A percentile compares a stretch with the other conserved stretches of the same genome.
Evolutionary conservation across 1,140 invertebrate genomes (phyloP).

Genomic region (Portunus trituberculatus): DNA sequence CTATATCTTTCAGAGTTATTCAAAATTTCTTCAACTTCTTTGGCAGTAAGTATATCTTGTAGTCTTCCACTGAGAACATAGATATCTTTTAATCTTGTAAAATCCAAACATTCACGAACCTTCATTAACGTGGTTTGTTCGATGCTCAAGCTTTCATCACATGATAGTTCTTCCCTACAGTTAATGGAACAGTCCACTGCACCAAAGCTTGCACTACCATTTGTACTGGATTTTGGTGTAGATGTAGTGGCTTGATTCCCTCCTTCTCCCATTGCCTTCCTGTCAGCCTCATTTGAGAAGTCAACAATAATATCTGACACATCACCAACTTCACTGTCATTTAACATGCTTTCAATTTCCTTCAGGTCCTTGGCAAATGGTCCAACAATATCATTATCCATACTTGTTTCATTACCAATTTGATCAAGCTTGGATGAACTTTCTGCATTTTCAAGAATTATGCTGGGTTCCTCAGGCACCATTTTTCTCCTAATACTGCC

Average conservation of each 20-base stretch:
- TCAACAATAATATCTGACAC: slow-evolving; percentile 75
- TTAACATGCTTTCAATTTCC: slow-evolving; percentile 75
- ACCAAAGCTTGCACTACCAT: slow-evolving; percentile 29
- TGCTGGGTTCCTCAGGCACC: slow-evolving; percentile 76
- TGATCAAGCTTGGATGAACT: not conserved
- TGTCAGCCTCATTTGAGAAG: slow-evolving; percentile 59
- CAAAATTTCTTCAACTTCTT: slow-evolving; percentile 80
- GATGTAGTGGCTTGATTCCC: slow-evolving; percentile 59
- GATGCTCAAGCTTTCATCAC: slow-evolving; percentile 75
- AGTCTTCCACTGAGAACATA: slow-evolving; percentile 80
- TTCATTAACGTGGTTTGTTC: slow-evolving; percentile 78
- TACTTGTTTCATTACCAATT: slow-evolving; percentile 58
- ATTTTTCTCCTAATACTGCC: slow-evolving; percentile 79
- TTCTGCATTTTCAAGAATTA: slow-evolving; percentile 42
- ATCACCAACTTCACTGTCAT: slow-evolving; percentile 75
- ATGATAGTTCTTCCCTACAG: slow-evolving; percentile 49
- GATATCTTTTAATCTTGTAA: slow-evolving; percentile 79
- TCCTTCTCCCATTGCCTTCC: slow-evolving; percentile 57
- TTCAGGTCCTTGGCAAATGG: slow-evolving; percentile 72
- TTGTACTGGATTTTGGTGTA: slow-evolving; percentile 70
- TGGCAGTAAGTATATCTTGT: slow-evolving; percentile 79
- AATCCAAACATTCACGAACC: slow-evolving; percentile 79
- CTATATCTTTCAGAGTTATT: slow-evolving; percentile 79
- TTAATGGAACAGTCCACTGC: slow-evolving; percentile 58
- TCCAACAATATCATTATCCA: slow-evolving; percentile 29